Evolutionary conservation across 2,797 vertebrate genomes (phyloP), one percentile per base, ranked within the genome.

Genomic region (Centropyge bicolor): DNA sequence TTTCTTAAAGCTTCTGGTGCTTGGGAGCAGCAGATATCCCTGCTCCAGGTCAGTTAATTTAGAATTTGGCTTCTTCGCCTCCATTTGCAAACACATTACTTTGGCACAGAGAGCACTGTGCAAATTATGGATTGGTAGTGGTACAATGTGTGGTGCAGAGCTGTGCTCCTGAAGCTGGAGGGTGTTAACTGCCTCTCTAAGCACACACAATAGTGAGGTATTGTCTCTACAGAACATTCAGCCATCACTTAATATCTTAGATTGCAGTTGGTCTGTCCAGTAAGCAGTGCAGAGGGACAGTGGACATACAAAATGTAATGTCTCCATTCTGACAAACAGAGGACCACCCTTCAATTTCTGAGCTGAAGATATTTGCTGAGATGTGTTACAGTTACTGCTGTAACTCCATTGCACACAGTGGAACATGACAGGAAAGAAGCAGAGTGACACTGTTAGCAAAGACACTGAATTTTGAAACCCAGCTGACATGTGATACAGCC

Each of bases 11-110:
- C 89, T 84, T 63, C 83, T 69, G 54, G 75, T 86, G 88, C 77
- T 89, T 86, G 78, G 64, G 81, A 89, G 78, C 82, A 71, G 85
- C 73, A 86, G 80, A 91, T 85, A 88, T 70, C 57, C 64, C 76
- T 67, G 69, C 84, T 88, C 73, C 77, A 76, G 90, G 92, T 91
- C 91, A 89, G 64, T 91, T 89, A 38, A 92, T 93, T 93, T 88
- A 69, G 80, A 90, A 70, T 81, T 86, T 92, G 92, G 91, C 92
- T 75, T 54, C 72, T 5, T 2, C 51, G 70, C 78, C 57, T 86
- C 64, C 70, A 85, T 92, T 89, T 87, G 80, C 83, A 84, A 80
- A 72, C 76, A 82, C 77, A 78, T 90, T 79, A 74, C 70, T 79
- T 89, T 92, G 91, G 90, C 88, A 83, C 79, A 55, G 24, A 76